A percentile compares a stretch with the other conserved stretches of the same genome.
Conservation (phyloP, 2,888 invertebrate species). For the Leistus spinibarbis region DNA sequence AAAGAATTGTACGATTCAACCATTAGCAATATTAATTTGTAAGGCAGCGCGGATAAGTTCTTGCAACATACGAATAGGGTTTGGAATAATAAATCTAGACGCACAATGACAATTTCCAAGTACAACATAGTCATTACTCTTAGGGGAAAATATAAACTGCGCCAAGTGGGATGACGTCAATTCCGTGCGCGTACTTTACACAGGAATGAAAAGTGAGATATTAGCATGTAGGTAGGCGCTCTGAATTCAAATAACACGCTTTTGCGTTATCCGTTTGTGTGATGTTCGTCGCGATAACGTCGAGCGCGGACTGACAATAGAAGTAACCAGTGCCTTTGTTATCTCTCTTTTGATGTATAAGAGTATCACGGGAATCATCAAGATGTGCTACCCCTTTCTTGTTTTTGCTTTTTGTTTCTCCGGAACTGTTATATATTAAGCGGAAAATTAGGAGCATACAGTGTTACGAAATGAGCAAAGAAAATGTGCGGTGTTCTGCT, state of each 20-base stretch:
- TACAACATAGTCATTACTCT: conserved; percentile 34
- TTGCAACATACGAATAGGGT: background rate
- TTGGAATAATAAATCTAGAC: conserved; percentile 17
- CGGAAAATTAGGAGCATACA: background rate
- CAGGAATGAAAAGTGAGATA: conserved; percentile 34
- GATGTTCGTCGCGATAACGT: background rate
- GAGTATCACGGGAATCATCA: background rate
- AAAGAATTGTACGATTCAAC: background rate
- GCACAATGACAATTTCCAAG: conserved; percentile 26
- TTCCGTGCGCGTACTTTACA: background rate
- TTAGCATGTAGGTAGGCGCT: conserved; percentile 28
- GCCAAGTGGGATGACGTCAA: background rate
- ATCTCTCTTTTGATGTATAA: background rate
- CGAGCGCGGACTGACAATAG: background rate
- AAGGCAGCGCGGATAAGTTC: background rate
- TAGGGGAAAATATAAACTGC: conserved; percentile 17
- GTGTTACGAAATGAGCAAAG: background rate
- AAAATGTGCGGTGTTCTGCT: background rate
- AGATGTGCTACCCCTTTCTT: background rate
- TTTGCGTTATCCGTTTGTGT: background rate
- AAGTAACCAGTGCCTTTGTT: background rate
- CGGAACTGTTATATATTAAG: background rate
- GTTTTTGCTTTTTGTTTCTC: background rate
- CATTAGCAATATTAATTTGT: background rate
- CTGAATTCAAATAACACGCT: conserved; percentile 26